Evolutionary conservation across 2,797 vertebrate genomes (phyloP).

Genomic region (Danio choprae): DNA sequence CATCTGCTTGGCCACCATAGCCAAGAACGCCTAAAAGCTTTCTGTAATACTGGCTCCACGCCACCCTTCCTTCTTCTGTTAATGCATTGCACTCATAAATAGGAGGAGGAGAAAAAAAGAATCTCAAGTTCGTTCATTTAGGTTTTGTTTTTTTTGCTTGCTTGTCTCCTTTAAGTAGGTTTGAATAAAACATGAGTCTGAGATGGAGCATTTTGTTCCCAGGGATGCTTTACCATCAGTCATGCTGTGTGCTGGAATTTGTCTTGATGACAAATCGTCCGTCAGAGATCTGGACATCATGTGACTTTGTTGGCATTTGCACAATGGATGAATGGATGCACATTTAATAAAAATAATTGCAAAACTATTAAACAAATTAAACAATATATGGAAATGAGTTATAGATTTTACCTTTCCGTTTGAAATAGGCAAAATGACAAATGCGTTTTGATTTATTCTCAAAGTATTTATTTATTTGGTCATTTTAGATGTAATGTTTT

Average conservation of each 20-base stretch:
- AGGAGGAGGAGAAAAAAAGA: conserved; percentile 21
- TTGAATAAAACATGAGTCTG: conserved; percentile 48
- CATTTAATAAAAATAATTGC: background rate
- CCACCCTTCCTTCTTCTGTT: conserved; percentile 64
- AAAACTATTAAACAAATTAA: background rate
- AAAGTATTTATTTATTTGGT: background rate
- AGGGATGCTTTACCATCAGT: background rate
- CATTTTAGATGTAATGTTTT: background rate
- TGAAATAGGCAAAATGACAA: background rate
- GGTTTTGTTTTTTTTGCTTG: conserved; percentile 25
- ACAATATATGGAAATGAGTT: background rate
- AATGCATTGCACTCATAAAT: conserved; percentile 67
- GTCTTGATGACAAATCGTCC: background rate
- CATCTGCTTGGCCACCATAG: conserved; percentile 68
- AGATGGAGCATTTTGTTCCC: conserved; percentile 31
- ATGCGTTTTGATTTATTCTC: background rate
- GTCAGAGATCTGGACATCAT: background rate
- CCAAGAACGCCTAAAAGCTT: conserved; percentile 79
- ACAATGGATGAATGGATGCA: background rate
- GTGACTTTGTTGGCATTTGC: background rate
- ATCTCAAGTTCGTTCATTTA: conserved; percentile 59
- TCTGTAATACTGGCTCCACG: conserved; percentile 78
- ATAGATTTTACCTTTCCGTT: background rate
- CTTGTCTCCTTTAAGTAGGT: background rate
- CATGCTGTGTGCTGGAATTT: conserved; percentile 2